Conservation (phyloP, 2,888 invertebrate genomes). For the Parnassius mnemosyne region DNA sequence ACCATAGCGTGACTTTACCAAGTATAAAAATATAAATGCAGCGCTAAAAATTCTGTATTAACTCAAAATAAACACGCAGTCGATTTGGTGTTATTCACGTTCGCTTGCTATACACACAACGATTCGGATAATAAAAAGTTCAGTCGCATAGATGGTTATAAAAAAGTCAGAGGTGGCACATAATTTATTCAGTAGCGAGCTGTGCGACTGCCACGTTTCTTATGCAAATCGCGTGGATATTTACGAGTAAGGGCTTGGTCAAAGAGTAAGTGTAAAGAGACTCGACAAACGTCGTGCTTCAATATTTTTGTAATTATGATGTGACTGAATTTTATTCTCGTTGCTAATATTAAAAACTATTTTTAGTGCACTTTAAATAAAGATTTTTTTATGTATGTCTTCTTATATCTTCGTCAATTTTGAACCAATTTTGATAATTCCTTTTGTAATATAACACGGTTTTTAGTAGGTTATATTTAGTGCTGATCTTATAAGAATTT, state of each 20-base stretch:
- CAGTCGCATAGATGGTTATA: slow-evolving; percentile 35
- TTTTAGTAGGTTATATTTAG: no score
- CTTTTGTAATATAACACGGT: no score
- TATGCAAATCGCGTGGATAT: slow-evolving; percentile 70
- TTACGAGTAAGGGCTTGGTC: slow-evolving; percentile 61
- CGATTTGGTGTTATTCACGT: not conserved
- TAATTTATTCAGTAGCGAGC: slow-evolving; percentile 65
- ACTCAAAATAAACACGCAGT: not conserved
- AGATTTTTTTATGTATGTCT: no score
- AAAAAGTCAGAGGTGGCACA: slow-evolving; percentile 46
- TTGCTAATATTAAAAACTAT: no score
- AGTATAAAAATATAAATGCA: no score
- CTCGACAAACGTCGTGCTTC: slow-evolving; percentile 20
- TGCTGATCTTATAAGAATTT: no score
- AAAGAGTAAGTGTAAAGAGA: slow-evolving; percentile 48
- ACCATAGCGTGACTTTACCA: no score
- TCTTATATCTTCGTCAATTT: no score
- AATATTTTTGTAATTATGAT: not conserved
- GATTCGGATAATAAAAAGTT: slow-evolving; percentile 32
- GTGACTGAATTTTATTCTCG: no score
- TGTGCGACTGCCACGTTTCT: slow-evolving; percentile 67
- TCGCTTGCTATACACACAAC: slow-evolving; percentile 3
- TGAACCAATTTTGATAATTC: no score
- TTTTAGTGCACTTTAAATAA: no score
- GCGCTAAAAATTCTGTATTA: not conserved